These are phyloP conservation scores for Rhinoderma darwinii DNA, from an alignment of 2,113 vertebrate genomes.

Conservation along the genomic window DNA sequence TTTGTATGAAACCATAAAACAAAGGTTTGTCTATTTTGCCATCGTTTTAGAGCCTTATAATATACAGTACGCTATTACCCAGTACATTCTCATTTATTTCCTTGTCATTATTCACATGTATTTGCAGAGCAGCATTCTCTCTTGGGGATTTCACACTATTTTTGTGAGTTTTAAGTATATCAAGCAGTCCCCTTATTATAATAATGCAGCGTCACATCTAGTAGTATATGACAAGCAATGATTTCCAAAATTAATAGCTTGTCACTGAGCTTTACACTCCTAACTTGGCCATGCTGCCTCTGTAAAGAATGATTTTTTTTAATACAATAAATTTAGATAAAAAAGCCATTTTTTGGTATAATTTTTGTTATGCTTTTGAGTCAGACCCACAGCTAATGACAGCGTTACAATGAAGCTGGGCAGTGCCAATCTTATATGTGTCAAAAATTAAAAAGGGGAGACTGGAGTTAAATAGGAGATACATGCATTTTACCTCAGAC, in stretches of 20 bases:
- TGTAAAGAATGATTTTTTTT: too few species aligned
- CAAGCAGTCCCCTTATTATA: background rate
- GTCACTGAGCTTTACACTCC: background rate
- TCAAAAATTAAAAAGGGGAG: too few species aligned
- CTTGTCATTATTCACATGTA: background rate
- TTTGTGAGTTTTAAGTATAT: background rate
- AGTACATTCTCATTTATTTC: background rate
- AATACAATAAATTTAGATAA: background rate
- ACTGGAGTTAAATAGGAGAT: too few species aligned
- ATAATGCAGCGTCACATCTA: background rate
- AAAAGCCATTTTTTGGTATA: too few species aligned
- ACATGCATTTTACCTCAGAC: too few species aligned
- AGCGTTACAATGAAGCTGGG: too few species aligned
- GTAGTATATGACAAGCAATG: background rate
- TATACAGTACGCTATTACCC: background rate
- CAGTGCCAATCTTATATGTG: too few species aligned
- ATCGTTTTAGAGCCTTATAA: background rate
- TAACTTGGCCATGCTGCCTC: background rate
- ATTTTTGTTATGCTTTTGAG: too few species aligned
- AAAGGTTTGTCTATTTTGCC: background rate
- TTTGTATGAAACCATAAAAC: background rate
- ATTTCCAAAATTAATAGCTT: background rate
- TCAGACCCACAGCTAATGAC: too few species aligned
- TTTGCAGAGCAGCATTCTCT: background rate
- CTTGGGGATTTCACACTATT: background rate